Evolutionary conservation across 2,113 vertebrate genomes (phyloP), one percentile per base, ranked within the genome.

Genomic region (Periophthalmodon schlosseri): DNA sequence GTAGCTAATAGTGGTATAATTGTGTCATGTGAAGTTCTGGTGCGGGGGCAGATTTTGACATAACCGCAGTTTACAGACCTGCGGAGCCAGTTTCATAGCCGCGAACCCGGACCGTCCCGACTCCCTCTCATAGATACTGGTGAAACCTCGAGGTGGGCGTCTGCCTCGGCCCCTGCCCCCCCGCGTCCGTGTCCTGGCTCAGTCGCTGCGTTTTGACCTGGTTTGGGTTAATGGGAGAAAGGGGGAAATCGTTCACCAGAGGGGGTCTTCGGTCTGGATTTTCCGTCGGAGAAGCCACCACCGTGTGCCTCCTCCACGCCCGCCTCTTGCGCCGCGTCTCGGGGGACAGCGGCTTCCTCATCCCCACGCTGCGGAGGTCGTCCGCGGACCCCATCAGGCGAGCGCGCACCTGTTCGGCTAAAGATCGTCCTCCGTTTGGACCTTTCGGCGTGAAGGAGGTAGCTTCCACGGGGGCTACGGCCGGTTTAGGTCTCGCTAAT

Each of bases 221-320:
- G 86, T 80, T 84, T 4, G 81, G 69, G 64, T 44, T 20, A 16
- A 58, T 1, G 2, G 79, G 75, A 4, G 86, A 78, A n/a, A 86
- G 39, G 58, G 83, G 74, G 74, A 86, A 86, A 0, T 87, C 82
- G 0, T 3, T 79, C 66, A 79, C 60, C 1, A 49, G 23, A 0
- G 74, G 79, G 47, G 85, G 69, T 63, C 84, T 85, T 7, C 85
- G 88, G 3, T 84, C 87, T 2, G 78, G 70, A 7, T 70, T 39
- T 69, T 91, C 91, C 0, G 90, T 91, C 0, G 92, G 93, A 2
- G 92, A 92, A 36, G 96, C 95, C 85, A 97, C 95, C 33, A 98
- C 97, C 0, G 97, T 97, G 94, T 98, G 97, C 11, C 97, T 90
- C 15, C 97, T 94, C 96, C 97, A 97, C 49, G 95, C 95, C 72